Base-by-base conservation (phyloP, 2,797 vertebrate species). In the Sebastes steindachneri region DNA sequence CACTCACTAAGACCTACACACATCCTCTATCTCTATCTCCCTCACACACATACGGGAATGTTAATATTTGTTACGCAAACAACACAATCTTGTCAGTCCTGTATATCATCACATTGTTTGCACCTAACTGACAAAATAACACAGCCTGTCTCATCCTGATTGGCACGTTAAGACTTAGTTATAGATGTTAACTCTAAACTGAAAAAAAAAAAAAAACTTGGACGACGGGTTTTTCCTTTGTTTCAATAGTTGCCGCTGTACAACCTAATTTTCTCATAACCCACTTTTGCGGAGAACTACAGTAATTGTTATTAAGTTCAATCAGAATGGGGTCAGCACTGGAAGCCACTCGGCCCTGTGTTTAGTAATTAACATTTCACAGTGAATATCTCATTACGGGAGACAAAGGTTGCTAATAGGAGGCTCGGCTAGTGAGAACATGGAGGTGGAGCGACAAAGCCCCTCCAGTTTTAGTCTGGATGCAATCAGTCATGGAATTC, bases 301-400 rank as follows among this genome's bases (percentile, higher is more conserved):
- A 89, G 91, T 91, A 92, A 93, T 92, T 93, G 94, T 94, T 94
- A 93, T 94, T 92, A 95, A 91, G 92, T 89, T 89, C 80, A 93
- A 88, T 92, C 85, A 92, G 92, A 96, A 94, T 89, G 93, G 89
- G 93, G 94, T 94, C 93, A 94, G 74, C 75, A 75, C 87, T 90
- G 92, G 89, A 93, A 94, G 93, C 90, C 84, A 85, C 84, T 92
- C 85, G 77, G 77, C 86, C 87, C 83, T 55, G 82, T 92, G 89
- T 91, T 91, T 85, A 85, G 88, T 95, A 93, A 96, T 95, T 95
- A 95, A 95, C 88, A 91, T 92, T 94, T 94, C 91, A 88, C 87
- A 90, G 89, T 82, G 88, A 93, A 87, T 91, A 94, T 95, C 93
- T 94, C 93, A 94, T 95, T 94, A 95, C 77, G 69, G 73, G 75